Conservation (phyloP, 2,797 vertebrate genomes). For the Lepilemur ruficaudatus region DNA sequence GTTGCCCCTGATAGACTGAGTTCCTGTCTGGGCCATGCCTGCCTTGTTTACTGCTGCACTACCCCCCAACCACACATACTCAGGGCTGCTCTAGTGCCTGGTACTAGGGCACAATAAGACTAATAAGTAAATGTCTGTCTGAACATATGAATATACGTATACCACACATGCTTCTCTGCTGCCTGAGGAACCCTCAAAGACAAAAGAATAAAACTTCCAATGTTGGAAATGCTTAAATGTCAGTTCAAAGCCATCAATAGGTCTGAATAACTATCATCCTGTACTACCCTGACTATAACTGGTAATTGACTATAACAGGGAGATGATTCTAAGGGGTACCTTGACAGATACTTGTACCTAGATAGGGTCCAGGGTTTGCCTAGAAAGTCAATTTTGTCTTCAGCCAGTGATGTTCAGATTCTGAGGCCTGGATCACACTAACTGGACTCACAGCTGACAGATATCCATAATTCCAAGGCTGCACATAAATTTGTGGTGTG, state of each 20-base stretch:
- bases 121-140: background rate
- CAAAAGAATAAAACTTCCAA: background rate
- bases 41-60: background rate
- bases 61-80: too few species aligned
- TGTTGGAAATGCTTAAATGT: background rate
- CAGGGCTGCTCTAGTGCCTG: background rate
- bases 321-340: background rate
- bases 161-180: background rate
- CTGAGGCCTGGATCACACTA: background rate
- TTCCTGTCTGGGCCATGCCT: background rate
- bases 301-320: background rate
- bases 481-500: background rate
- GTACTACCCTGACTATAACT: background rate
- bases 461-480: background rate
- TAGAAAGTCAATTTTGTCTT: constrained; percentile 12
- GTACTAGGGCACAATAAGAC: background rate
- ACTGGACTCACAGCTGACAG: background rate
- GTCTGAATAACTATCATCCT: background rate
- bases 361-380: background rate
- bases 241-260: background rate
- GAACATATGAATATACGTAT: background rate
- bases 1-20: background rate
- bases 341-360: background rate
- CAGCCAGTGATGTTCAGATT: background rate
- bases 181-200: background rate